Percentiles rank a stretch among this genome's conserved stretches.
Evolutionary conservation across 2,797 vertebrate genomes (phyloP).

Genomic region (Clarias laeviceps): DNA sequence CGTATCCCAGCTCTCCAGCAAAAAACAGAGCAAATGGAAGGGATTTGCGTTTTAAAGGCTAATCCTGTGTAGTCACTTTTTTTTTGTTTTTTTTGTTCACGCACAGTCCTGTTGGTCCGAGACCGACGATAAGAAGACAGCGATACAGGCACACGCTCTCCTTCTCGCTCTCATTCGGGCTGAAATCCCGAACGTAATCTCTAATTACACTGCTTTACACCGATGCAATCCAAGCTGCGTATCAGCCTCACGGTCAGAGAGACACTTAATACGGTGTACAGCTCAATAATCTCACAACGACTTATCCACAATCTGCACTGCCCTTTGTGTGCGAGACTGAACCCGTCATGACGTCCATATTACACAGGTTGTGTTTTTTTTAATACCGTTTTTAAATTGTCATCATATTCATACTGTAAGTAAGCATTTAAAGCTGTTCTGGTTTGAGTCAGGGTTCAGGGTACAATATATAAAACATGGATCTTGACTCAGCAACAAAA

Average conservation of each 20-base stretch:
- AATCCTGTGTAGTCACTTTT: slow-evolving; percentile 42
- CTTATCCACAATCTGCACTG: slow-evolving; percentile 30
- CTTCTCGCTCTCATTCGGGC: slow-evolving; percentile 25
- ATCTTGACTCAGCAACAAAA: neutral
- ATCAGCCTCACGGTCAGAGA: slow-evolving; percentile 36
- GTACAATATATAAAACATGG: neutral
- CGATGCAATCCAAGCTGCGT: slow-evolving; percentile 40
- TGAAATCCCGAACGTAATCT: slow-evolving; percentile 55
- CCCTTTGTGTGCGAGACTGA: slow-evolving; percentile 9
- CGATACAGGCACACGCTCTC: neutral
- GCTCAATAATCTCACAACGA: slow-evolving; percentile 42
- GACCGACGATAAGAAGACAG: slow-evolving; percentile 12
- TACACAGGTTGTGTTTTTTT: neutral
- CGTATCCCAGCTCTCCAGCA: neutral
- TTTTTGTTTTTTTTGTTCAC: slow-evolving; percentile 9
- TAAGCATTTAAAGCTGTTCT: neutral
- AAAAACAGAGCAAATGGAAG: slow-evolving; percentile 23
- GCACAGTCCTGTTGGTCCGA: neutral
- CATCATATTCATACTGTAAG: neutral
- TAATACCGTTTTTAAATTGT: neutral
- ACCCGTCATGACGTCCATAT: no score
- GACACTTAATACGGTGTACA: slow-evolving; percentile 28
- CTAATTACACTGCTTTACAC: slow-evolving; percentile 54
- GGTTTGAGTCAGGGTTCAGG: neutral
- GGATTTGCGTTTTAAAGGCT: slow-evolving; percentile 41